Conservation (phyloP, 2,888 invertebrate species). For the Nomada flava region DNA sequence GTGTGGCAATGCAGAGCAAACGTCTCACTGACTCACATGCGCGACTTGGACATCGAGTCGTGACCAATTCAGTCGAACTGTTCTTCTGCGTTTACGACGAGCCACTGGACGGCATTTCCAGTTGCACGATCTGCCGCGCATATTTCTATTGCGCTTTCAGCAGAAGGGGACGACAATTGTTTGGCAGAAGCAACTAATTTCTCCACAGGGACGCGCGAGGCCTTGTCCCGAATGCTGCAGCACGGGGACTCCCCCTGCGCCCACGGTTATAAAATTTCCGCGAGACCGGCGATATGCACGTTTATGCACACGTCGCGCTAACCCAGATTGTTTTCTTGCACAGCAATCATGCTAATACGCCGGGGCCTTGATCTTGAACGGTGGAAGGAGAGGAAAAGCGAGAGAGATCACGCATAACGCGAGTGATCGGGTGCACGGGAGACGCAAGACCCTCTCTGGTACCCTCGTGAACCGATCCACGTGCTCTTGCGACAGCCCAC, state of each 20-base stretch:
- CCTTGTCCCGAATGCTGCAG: no score
- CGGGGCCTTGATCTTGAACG: conserved; percentile 76
- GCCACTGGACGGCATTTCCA: neutral
- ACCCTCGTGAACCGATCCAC: conserved; percentile 29
- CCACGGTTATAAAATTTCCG: neutral
- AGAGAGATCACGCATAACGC: conserved; percentile 43
- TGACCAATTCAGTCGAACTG: conserved; percentile 26
- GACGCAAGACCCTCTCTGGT: neutral
- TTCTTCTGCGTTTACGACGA: neutral
- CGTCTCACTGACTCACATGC: conserved; percentile 78
- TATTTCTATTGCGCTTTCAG: neutral
- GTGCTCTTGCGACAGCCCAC: neutral
- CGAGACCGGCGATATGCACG: neutral
- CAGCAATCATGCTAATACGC: conserved; percentile 73
- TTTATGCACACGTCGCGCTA: conserved; percentile 52
- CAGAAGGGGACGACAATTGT: no score
- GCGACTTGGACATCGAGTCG: conserved; percentile 38
- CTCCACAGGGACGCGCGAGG: no score
- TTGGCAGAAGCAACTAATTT: no score
- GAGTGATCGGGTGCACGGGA: conserved; percentile 41
- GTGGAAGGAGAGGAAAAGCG: conserved; percentile 16
- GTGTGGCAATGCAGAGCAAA: conserved; percentile 75
- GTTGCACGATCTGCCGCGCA: neutral
- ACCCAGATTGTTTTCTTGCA: conserved; percentile 75
- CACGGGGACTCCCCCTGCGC: no score